Evolutionary conservation across 2,797 vertebrate genomes (phyloP), one percentile per base, ranked within the genome.

Genomic region (Gorsachius magnificus): DNA sequence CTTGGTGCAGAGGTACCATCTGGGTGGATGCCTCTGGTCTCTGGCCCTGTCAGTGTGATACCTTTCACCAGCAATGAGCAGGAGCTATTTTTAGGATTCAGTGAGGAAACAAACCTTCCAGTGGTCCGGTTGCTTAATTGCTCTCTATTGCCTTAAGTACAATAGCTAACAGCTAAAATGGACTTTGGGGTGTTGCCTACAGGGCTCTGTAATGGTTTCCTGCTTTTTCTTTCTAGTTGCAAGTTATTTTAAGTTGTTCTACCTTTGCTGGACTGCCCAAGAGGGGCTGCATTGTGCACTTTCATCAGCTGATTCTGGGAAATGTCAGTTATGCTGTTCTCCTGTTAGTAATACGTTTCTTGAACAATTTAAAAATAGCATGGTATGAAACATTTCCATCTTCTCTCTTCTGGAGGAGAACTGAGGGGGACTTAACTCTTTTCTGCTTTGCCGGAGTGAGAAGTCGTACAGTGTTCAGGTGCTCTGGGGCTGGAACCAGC

Each of bases 321-420:
- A 96, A 94, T 63, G 79, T 95, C 96, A 94, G 87, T 70, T 93
- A 83, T 75, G 81, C 86, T 87, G 84, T 93, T 95, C 91, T 96
- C 57, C 96, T 89, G 58, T 76, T 93, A 92, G 92, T 78, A 97
- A 93, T 92, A 83, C 10, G 3, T 95, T 96, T 93, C 93, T 96
- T 96, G 84, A 97, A 86, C 35, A 1, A 92, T 88, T 91, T 96
- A 97, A 96, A 96, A 97, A 96, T 96, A 96, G 95, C 78, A 72
- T 65, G 53, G 84, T 70, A 92, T 78, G 92, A 96, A 95, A 94
- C 90, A 88, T 92, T 94, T 95, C 92, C 89, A 96, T 96, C 78
- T 94, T 85, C 81, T 94, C 68, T 93, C 79, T 79, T 88, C 79
- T 91, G 84, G 57, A 92, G 46, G 50, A 94, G 86, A 93, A 54